phyloP scores from a whole-genome alignment of 2,113 vertebrate species.

The Motacilla alba region DNA sequence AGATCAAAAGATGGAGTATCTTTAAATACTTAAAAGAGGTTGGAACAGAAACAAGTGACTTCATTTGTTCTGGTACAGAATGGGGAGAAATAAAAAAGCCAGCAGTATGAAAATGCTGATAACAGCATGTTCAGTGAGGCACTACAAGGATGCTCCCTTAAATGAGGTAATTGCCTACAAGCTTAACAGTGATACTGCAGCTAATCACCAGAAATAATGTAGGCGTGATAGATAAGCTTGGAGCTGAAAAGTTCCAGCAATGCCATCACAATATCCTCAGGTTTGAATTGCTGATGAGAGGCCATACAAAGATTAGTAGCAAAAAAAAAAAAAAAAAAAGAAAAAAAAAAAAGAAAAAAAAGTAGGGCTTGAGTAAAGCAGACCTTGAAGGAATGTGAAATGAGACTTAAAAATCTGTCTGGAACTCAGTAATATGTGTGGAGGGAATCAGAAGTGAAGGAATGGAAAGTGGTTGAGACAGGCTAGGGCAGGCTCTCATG shows the following conservation, averaged over 20 bases:
- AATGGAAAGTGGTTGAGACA: neutral
- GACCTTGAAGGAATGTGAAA: constrained; percentile 52
- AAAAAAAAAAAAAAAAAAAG: neutral
- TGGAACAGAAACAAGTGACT: neutral
- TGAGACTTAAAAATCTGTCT: constrained; percentile 48
- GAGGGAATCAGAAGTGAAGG: constrained; percentile 2
- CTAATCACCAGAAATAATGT: constrained; percentile 65
- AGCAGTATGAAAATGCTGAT: neutral
- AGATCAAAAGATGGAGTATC: neutral
- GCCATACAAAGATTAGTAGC: constrained; percentile 6
- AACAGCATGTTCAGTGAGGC: constrained; percentile 25
- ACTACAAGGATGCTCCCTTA: constrained; percentile 20
- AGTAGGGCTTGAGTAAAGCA: neutral
- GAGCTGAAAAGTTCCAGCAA: constrained; percentile 52
- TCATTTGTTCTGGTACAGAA: neutral
- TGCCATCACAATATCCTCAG: constrained; percentile 51
- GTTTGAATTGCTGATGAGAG: constrained; percentile 61
- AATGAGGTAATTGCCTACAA: constrained; percentile 46
- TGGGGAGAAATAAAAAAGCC: neutral
- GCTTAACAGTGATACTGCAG: constrained; percentile 49
- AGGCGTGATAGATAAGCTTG: constrained; percentile 60
- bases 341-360: neutral
- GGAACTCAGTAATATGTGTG: neutral
- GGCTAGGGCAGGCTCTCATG: neutral
- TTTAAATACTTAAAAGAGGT: neutral